Conservation (phyloP, 2,888 invertebrate species). For the Pardosa pseudoannulata region DNA sequence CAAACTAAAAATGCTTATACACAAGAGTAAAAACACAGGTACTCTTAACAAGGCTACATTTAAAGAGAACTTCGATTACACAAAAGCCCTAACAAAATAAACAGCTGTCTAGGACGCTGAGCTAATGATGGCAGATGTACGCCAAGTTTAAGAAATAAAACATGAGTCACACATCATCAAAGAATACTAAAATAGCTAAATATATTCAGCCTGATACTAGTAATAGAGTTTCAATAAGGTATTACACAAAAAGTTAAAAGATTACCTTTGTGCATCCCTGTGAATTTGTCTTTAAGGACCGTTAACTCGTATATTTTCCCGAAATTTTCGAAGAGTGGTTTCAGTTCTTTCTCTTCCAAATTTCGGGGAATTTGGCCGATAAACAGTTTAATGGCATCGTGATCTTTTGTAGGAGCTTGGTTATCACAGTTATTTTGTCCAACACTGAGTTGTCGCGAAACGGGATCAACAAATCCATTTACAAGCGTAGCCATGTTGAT, state of each 20-base stretch:
- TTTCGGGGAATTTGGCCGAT: conserved; percentile 95
- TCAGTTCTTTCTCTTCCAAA: conserved; percentile 89
- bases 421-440: conserved; percentile 60
- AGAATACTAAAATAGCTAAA: no score
- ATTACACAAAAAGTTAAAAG: no score
- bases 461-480: conserved; percentile 72
- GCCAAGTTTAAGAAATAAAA: background rate
- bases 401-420: conserved; percentile 79
- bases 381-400: conserved; percentile 87
- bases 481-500: conserved; percentile 73
- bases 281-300: conserved; percentile 94
- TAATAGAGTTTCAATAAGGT: no score
- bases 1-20: background rate
- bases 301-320: conserved; percentile 96
- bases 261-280: conserved; percentile 95
- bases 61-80: conserved; percentile 14
- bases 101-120: conserved; percentile 56
- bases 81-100: conserved; percentile 30
- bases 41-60: background rate
- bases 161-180: conserved; percentile 24
- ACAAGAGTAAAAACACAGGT: background rate
- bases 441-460: conserved; percentile 60
- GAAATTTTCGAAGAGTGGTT: conserved; percentile 94
- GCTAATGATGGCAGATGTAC: conserved; percentile 38
- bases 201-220: no score